These are phyloP conservation scores for Ophraella communa DNA, from an alignment of 2,888 invertebrate species.

Conservation along the genomic window DNA sequence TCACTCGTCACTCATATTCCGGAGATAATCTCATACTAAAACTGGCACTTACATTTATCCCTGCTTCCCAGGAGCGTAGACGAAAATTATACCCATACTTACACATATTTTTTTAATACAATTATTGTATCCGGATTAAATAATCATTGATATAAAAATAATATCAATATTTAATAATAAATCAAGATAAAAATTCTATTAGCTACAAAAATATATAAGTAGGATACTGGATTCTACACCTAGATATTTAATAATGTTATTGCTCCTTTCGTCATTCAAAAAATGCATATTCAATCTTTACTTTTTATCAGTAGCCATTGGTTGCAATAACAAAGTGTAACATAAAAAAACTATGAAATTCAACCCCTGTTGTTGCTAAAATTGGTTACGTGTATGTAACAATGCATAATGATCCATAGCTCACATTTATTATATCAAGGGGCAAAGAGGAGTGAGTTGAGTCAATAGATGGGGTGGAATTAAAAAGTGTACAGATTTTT, in stretches of 20 bases:
- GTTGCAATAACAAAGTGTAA: no score
- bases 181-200: no score
- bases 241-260: no score
- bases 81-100: not conserved
- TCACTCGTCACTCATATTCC: conserved; percentile 45
- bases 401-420: conserved; percentile 12
- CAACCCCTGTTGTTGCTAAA: not conserved
- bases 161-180: no score
- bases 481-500: conserved; percentile 16
- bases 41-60: conserved; percentile 41
- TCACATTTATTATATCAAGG: not conserved
- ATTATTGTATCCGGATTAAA: no score
- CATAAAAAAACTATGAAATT: not conserved
- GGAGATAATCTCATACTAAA: conserved; percentile 49
- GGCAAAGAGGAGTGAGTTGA: conserved; percentile 13
- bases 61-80: not conserved
- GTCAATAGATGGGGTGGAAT: conserved; percentile 23
- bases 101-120: no score
- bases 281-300: no score
- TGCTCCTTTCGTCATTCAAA: no score
- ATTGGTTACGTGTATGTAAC: not conserved
- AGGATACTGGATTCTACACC: no score
- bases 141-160: no score
- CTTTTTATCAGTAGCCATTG: no score
- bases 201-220: no score